Evolutionary conservation across 2,888 invertebrate species (phyloP).

Genomic region (Perithous albicinctus): DNA sequence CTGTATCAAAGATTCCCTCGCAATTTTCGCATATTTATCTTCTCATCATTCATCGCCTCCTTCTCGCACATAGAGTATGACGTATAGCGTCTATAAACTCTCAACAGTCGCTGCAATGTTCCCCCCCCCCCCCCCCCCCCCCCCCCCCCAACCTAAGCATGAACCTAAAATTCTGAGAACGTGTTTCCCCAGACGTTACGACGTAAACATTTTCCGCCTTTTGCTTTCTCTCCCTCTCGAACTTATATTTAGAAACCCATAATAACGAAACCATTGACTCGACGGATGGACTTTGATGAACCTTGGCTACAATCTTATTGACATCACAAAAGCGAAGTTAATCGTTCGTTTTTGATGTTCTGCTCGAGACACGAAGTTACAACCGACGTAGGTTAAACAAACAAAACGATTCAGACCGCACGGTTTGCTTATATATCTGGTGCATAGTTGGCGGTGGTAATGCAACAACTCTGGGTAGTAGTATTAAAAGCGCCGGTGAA

Average conservation of each 20-base stretch:
- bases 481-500: background rate
- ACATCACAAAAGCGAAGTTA: conserved; percentile 21
- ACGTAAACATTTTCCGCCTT: background rate
- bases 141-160: background rate
- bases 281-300: conserved; percentile 37
- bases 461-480: conserved; percentile 34
- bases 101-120: background rate
- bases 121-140: too few species aligned
- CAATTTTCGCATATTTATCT: conserved; percentile 18
- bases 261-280: conserved; percentile 42
- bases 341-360: conserved; percentile 52
- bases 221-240: conserved; percentile 9
- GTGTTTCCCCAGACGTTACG: conserved; percentile 23
- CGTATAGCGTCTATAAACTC: background rate
- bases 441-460: conserved; percentile 45
- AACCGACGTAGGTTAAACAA: conserved; percentile 64
- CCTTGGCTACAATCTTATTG: conserved; percentile 57
- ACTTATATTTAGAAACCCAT: conserved; percentile 58
- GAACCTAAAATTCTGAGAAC: conserved; percentile 24
- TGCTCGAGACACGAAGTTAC: conserved; percentile 63
- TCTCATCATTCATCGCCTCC: background rate
- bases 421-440: conserved; percentile 53
- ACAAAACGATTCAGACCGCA: conserved; percentile 50
- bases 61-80: background rate
- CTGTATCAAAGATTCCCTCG: background rate